These are phyloP conservation scores for Macropodus opercularis DNA, from an alignment of 2,797 vertebrate species.

Conservation along the genomic window DNA sequence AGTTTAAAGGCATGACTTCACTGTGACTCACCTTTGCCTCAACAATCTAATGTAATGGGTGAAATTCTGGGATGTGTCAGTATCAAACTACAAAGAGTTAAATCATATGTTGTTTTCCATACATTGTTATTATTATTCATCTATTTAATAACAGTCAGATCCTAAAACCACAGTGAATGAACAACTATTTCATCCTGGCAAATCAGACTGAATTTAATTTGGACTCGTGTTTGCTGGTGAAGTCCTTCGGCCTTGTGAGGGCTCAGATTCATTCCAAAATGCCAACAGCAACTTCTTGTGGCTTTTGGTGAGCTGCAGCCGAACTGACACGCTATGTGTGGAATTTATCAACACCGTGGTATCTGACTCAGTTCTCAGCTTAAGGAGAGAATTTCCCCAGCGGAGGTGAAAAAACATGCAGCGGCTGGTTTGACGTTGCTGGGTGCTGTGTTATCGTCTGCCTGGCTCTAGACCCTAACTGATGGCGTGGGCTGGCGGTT, in stretches of 20 bases:
- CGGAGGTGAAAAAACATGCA: conserved; percentile 32
- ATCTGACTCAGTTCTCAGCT: conserved; percentile 46
- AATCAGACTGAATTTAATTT: conserved; percentile 2
- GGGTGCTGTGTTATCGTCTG: conserved; percentile 42
- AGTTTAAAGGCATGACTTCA: neutral
- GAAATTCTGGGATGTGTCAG: neutral
- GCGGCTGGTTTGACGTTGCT: conserved; percentile 25
- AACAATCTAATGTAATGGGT: too few species aligned
- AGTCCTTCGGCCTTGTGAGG: conserved; percentile 37
- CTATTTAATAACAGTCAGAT: neutral
- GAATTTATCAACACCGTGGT: conserved; percentile 62
- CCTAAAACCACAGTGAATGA: neutral
- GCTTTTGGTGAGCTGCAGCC: conserved; percentile 47
- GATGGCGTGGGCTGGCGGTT: conserved; percentile 26
- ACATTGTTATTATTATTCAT: neutral
- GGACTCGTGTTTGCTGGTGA: conserved; percentile 29
- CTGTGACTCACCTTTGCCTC: neutral
- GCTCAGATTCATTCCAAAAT: conserved; percentile 42
- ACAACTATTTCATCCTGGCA: neutral
- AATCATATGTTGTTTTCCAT: neutral
- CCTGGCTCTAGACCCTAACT: conserved; percentile 40
- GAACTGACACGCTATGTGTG: conserved; percentile 56
- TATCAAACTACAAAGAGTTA: neutral
- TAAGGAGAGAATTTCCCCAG: conserved; percentile 34
- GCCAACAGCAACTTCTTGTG: conserved; percentile 62